A percentile compares a stretch with the other conserved stretches of the same genome.
phyloP scores from a whole-genome alignment of 2,113 vertebrate genomes.

The Gopherus flavomarginatus region DNA sequence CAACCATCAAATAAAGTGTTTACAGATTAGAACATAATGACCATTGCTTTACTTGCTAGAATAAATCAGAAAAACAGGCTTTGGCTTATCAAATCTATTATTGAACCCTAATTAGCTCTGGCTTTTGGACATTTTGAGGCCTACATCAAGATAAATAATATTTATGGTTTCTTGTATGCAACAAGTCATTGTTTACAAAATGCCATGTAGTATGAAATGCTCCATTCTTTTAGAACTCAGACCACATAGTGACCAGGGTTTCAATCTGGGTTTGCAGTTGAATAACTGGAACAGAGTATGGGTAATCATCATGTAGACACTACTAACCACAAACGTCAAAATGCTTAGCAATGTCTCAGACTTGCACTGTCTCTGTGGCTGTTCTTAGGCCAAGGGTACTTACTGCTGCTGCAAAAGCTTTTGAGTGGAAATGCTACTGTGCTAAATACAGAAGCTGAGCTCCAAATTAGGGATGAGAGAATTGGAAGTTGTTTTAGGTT shows the following conservation, averaged over 20 bases:
- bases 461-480: neutral
- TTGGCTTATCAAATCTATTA: constrained; percentile 56
- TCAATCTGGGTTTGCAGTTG: constrained; percentile 58
- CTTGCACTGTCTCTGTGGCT: constrained; percentile 5
- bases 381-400: constrained; percentile 44
- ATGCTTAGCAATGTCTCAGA: constrained; percentile 60
- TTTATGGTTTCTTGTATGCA: constrained; percentile 52
- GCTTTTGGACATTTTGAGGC: constrained; percentile 51
- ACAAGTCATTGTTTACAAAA: constrained; percentile 71
- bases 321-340: constrained; percentile 63
- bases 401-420: neutral
- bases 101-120: constrained; percentile 59
- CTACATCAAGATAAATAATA: constrained; percentile 67
- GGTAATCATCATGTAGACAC: constrained; percentile 51
- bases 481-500: neutral
- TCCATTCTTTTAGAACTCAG: constrained; percentile 51
- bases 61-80: constrained; percentile 50
- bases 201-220: constrained; percentile 55
- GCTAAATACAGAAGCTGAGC: neutral
- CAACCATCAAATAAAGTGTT: constrained; percentile 54
- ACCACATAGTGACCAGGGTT: constrained; percentile 57
- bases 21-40: constrained; percentile 66
- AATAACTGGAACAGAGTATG: constrained; percentile 52
- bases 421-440: constrained; percentile 13
- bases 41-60: constrained; percentile 32